Evolutionary conservation across 2,113 vertebrate genomes (phyloP).

Genomic region (Morone saxatilis): DNA sequence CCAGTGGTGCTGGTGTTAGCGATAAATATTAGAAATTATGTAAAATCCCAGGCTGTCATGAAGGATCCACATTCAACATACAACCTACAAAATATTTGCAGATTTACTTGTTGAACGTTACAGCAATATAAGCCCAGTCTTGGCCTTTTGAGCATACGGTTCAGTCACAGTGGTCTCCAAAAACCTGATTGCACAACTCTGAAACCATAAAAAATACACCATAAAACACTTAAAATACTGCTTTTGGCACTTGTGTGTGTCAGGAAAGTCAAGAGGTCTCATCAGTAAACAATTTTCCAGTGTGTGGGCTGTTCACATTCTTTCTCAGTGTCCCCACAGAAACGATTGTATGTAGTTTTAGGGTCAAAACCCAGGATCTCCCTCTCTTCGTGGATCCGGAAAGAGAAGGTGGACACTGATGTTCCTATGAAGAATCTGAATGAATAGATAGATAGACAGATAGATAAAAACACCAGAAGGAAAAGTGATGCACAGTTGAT

Average conservation of each 20-base stretch:
- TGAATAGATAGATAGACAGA: background rate
- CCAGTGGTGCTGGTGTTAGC: background rate
- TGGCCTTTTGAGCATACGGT: slow-evolving; percentile 31
- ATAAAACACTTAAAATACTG: slow-evolving; percentile 44
- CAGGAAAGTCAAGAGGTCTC: slow-evolving; percentile 1
- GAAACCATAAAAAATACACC: slow-evolving; percentile 24
- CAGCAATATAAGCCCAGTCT: slow-evolving; percentile 17
- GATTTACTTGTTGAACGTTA: slow-evolving; percentile 30
- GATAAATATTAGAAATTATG: slow-evolving; percentile 14
- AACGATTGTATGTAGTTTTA: slow-evolving; percentile 94
- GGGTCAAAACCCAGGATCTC: slow-evolving; percentile 96
- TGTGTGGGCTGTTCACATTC: slow-evolving; percentile 96
- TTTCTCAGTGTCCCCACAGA: slow-evolving; percentile 93
- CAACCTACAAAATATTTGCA: slow-evolving; percentile 25
- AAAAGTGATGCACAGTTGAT: background rate
- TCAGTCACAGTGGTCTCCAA: slow-evolving; percentile 46
- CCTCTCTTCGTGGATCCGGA: slow-evolving; percentile 96
- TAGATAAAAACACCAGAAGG: background rate
- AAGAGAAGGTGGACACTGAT: slow-evolving; percentile 98
- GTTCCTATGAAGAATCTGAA: slow-evolving; percentile 95
- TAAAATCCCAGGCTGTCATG: slow-evolving; percentile 15
- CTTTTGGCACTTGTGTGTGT: slow-evolving; percentile 70
- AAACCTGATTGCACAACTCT: slow-evolving; percentile 62
- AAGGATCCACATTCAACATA: slow-evolving; percentile 23
- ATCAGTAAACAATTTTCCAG: slow-evolving; percentile 95